Evolutionary conservation across 2,113 vertebrate species (phyloP), one percentile per base, ranked within the genome.

Genomic region (Zingel zingel): DNA sequence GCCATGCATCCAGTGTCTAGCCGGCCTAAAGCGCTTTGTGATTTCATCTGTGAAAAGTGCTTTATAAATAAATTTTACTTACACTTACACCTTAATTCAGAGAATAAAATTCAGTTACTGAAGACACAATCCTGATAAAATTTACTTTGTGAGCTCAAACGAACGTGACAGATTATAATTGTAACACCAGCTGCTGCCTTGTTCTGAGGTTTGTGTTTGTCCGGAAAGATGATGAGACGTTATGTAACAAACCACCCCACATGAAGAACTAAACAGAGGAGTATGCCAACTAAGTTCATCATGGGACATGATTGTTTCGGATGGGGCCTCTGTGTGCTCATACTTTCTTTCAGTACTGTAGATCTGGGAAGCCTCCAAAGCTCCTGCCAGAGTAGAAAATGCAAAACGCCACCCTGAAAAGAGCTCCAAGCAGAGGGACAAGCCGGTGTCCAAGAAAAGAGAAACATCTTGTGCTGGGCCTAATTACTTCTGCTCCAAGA

Each of bases 401-500:
- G 79, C 75, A 88, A 75, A 91, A 75, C 53, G 30, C 61, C 23
- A 74, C 64, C 65, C 67, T 68, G 89, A 92, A 91, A 83, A 74
- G 64, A 84, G 86, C 79, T 90, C 81, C 47, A 73, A 88, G 85
- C 74, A 63, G 78, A 88, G 76, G 87, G 69, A 89, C 76, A 59
- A 88, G 82, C 80, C 79, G 89, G 77, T 70, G 70, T 88, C 90
- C 88, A 86, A 86, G 83, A 91, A 84, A 89, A 87, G 83, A 75
- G 84, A 84, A 83, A 81, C 92, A 89, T 92, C 90, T 88, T 88
- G 90, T 87, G 81, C 82, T 75, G 85, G 80, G 82, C 75, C 90
- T 88, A 92, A 95, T 94, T 95, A 94, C 92, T 91, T 92, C 74
- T 84, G 86, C 85, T 93, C 81, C 72, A 74, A 89, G 84, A 92